phyloP scores from a whole-genome alignment of 2,797 vertebrate genomes.

The Oryzias sinensis region DNA sequence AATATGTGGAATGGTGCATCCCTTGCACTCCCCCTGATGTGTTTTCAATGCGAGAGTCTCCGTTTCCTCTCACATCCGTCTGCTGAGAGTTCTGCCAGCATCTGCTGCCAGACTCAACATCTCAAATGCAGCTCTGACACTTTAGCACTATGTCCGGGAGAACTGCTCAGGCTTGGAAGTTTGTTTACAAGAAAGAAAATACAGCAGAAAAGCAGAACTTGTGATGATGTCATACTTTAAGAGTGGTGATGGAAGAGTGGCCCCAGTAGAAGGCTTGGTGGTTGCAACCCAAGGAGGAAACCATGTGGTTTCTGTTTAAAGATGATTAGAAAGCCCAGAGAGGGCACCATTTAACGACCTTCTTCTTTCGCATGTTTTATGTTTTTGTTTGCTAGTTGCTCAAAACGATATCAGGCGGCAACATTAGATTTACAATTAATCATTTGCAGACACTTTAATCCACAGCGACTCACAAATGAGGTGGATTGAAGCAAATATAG shows the following conservation, averaged over 20 bases:
- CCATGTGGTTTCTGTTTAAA: constrained; percentile 30
- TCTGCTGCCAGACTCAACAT: constrained; percentile 14
- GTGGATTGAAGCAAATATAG: no score
- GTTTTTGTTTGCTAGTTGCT: background rate
- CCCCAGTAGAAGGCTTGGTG: background rate
- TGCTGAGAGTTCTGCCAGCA: background rate
- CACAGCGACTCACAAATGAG: no score
- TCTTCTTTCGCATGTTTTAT: constrained; percentile 8
- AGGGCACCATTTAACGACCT: constrained; percentile 8
- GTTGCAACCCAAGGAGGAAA: constrained; percentile 35
- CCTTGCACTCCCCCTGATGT: constrained; percentile 3
- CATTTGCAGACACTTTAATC: no score
- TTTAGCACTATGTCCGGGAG: constrained; percentile 18
- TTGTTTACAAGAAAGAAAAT: background rate
- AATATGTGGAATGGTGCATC: constrained; percentile 6
- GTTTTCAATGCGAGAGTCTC: background rate
- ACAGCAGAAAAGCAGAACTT: constrained; percentile 4
- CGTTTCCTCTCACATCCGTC: constrained; percentile 7
- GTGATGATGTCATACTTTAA: background rate
- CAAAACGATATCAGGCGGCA: no score
- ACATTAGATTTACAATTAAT: no score
- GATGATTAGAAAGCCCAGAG: constrained; percentile 33
- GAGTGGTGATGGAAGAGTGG: constrained; percentile 1
- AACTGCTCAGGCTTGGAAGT: constrained; percentile 5
- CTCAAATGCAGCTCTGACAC: constrained; percentile 22